These are phyloP conservation scores for Caenorhabditis remanei DNA, from an alignment of 1,140 invertebrate genomes.

Conservation along the genomic window DNA sequence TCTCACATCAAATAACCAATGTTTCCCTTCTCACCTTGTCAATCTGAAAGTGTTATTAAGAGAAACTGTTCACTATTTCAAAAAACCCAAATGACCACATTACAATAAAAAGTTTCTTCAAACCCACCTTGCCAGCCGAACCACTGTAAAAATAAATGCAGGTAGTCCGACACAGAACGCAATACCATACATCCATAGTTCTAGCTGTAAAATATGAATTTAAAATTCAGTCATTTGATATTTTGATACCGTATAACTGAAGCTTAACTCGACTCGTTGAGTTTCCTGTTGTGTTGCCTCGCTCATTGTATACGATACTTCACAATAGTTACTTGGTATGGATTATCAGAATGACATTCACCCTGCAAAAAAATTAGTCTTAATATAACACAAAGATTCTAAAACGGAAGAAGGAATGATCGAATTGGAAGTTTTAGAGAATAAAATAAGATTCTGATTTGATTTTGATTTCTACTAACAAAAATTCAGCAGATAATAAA, in stretches of 20 bases:
- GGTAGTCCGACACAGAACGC: constrained; percentile 38
- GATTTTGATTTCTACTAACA: too few species aligned
- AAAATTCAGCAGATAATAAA: too few species aligned
- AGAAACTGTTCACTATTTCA: too few species aligned
- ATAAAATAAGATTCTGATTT: neutral
- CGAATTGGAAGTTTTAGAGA: neutral
- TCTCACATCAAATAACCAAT: neutral
- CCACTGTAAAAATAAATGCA: constrained; percentile 56
- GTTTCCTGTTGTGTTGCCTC: constrained; percentile 47
- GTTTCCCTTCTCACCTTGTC: neutral
- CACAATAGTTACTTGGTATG: neutral
- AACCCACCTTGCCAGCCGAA: constrained; percentile 19
- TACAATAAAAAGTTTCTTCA: neutral
- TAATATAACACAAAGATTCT: neutral
- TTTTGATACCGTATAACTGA: constrained; percentile 27
- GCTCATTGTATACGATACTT: constrained; percentile 22
- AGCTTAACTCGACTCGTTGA: constrained; percentile 33
- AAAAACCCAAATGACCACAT: neutral
- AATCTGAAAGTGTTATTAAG: neutral
- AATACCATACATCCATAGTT: constrained; percentile 60
- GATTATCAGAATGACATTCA: constrained; percentile 24
- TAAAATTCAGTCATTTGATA: too few species aligned
- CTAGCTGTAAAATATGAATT: constrained; percentile 14
- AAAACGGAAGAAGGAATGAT: neutral
- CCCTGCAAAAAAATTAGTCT: neutral